These are phyloP conservation scores for Ciconia boyciana DNA, from an alignment of 2,113 vertebrate species.

Conservation along the genomic window DNA sequence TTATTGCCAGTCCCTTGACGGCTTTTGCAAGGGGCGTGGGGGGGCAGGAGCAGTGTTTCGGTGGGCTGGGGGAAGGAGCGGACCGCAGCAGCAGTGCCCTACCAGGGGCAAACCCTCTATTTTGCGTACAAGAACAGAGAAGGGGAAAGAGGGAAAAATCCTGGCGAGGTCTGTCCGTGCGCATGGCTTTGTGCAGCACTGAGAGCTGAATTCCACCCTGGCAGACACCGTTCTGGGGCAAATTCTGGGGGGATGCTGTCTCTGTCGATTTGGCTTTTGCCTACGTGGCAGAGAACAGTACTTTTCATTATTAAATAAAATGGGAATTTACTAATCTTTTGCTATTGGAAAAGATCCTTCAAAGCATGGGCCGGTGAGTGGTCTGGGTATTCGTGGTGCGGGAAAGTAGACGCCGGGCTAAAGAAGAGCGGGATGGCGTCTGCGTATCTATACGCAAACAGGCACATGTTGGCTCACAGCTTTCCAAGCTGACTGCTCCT, in stretches of 20 bases:
- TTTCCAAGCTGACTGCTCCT: neutral
- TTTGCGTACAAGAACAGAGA: neutral
- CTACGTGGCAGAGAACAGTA: neutral
- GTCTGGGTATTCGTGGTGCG: fast-evolving
- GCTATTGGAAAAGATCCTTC: neutral
- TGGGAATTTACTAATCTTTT: neutral
- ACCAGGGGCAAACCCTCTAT: neutral
- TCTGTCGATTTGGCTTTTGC: neutral
- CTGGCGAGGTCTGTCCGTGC: fast-evolving
- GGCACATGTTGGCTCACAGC: neutral
- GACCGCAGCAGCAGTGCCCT: fast-evolving
- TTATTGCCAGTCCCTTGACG: neutral
- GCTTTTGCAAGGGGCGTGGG: neutral
- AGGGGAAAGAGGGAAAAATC: neutral
- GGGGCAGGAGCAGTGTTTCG: neutral
- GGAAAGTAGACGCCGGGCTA: neutral
- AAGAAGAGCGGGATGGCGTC: fast-evolving
- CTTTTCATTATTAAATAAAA: neutral
- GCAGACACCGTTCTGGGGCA: neutral
- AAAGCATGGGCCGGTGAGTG: neutral
- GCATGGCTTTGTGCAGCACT: fast-evolving
- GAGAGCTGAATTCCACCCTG: no score
- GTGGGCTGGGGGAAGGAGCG: neutral
- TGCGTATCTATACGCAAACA: fast-evolving
- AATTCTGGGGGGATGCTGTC: no score